Percentiles rank a stretch among this genome's conserved stretches.
These are phyloP conservation scores for Ibidorhyncha struthersii DNA, from an alignment of 2,113 vertebrate species.

Conservation along the genomic window DNA sequence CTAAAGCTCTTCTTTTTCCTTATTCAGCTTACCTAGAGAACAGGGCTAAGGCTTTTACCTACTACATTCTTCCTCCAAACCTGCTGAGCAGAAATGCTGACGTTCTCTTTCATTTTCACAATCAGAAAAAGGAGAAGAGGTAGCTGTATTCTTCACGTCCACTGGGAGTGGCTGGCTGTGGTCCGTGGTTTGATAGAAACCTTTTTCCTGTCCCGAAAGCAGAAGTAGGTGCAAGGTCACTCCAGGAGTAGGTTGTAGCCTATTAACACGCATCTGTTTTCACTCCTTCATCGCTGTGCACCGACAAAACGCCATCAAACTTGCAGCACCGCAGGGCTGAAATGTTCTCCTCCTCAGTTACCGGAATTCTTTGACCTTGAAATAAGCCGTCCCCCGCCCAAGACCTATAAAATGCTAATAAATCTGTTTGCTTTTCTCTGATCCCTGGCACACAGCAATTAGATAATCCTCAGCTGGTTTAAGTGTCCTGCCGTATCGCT, in stretches of 20 bases:
- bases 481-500: neutral
- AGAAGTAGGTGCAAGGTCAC: neutral
- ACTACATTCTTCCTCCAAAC: neutral
- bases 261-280: neutral
- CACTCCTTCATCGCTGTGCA: neutral
- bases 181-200: fast-evolving
- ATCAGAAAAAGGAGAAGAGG: neutral
- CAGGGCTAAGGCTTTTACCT: neutral
- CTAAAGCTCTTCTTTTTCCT: neutral
- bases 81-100: neutral
- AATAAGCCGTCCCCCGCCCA: neutral
- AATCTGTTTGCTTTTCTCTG: neutral
- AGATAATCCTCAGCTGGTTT: neutral
- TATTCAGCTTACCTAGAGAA: neutral
- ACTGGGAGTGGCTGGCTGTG: neutral
- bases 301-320: neutral
- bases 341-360: fast-evolving
- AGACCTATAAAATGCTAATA: neutral
- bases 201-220: neutral
- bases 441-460: neutral
- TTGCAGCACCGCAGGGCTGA: neutral
- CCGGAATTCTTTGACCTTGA: neutral
- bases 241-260: neutral
- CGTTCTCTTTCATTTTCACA: fast-evolving
- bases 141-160: fast-evolving